Percentiles rank a stretch among this genome's conserved stretches.
Conservation (phyloP, 1,140 invertebrate genomes). For the Trypoxylus dichotomus region DNA sequence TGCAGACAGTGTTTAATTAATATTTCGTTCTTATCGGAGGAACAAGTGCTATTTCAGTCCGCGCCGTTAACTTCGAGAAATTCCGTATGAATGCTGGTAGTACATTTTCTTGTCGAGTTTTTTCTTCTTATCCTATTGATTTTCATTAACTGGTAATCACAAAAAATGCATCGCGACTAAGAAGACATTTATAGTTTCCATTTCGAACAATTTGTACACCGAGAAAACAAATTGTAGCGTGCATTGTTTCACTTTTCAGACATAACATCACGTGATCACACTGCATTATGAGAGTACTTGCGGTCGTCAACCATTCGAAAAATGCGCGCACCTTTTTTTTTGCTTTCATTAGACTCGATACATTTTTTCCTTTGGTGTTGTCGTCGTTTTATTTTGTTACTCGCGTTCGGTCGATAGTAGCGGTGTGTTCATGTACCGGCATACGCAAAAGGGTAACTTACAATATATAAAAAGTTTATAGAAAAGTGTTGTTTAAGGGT, state of each 20-base stretch:
- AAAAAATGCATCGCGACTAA: not conserved
- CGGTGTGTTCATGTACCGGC: constrained; percentile 9
- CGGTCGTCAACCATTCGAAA: constrained; percentile 17
- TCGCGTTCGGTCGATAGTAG: constrained; percentile 13
- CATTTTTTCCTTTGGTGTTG: not conserved
- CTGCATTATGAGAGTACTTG: constrained; percentile 25
- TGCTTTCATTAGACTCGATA: constrained; percentile 24
- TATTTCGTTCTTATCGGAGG: constrained; percentile 16
- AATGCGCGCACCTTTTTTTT: constrained; percentile 14
- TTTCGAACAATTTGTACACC: constrained; percentile 22
- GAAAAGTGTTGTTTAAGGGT: constrained; percentile 45
- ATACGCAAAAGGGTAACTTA: constrained; percentile 30
- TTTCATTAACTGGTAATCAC: constrained; percentile 18
- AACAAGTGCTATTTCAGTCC: constrained; percentile 10
- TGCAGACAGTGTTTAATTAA: not conserved
- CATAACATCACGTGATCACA: constrained; percentile 21
- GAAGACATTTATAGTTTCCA: constrained; percentile 24
- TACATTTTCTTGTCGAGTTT: not conserved
- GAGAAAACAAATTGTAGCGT: constrained; percentile 24
- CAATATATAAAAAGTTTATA: constrained; percentile 39
- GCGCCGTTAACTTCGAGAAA: constrained; percentile 7
- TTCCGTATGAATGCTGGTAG: not conserved
- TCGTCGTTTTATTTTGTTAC: constrained; percentile 20
- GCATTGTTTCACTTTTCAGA: constrained; percentile 23
- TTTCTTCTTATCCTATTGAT: constrained; percentile 15